phyloP scores from a whole-genome alignment of 1,140 invertebrate species.

The Leptopilina boulardi region DNA sequence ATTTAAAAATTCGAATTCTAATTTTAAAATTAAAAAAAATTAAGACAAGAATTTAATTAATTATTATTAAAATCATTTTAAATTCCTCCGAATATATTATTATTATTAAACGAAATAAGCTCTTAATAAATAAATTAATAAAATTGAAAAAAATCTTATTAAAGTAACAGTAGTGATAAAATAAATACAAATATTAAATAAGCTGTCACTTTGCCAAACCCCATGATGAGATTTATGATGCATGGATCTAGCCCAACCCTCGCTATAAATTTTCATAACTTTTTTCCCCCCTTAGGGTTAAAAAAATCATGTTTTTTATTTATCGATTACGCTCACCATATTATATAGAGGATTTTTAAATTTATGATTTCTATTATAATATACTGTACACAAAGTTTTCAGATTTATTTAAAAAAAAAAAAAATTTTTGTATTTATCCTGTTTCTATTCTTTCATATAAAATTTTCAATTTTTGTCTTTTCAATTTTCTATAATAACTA shows the following conservation, averaged over 20 bases:
- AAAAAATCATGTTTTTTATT: constrained; percentile 5
- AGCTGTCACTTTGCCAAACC: neutral
- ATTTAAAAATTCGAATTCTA: too few species aligned
- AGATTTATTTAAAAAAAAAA: too few species aligned
- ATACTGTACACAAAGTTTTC: neutral
- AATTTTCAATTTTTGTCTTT: too few species aligned
- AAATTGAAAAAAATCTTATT: neutral
- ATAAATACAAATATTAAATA: neutral
- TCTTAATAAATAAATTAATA: neutral
- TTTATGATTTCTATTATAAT: neutral
- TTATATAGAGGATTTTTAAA: neutral
- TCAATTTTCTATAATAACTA: too few species aligned
- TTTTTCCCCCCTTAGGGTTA: neutral
- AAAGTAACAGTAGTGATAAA: neutral
- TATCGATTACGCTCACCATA: neutral
- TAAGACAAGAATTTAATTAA: too few species aligned
- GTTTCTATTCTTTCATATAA: too few species aligned
- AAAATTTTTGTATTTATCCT: too few species aligned
- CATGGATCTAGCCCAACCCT: constrained; percentile 8
- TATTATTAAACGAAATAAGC: too few species aligned
- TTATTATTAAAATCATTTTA: too few species aligned
- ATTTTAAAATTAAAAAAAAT: too few species aligned
- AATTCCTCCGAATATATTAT: too few species aligned
- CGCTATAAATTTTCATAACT: constrained; percentile 11
- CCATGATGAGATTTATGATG: constrained; percentile 3